These are phyloP conservation scores for Zele albiditarsus DNA, from an alignment of 2,888 invertebrate species.

Conservation along the genomic window DNA sequence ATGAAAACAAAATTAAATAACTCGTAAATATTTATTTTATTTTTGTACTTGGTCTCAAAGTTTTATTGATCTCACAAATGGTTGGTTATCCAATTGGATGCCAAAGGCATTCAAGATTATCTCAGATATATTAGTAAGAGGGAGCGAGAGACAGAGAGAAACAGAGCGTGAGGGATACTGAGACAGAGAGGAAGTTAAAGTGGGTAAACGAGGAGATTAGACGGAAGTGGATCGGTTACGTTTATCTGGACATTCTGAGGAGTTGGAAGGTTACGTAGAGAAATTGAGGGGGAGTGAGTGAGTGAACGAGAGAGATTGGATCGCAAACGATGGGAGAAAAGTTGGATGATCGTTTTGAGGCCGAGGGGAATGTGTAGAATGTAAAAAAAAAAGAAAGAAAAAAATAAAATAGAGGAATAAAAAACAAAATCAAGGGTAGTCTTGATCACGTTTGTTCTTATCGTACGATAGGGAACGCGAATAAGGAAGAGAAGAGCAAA, in stretches of 20 bases:
- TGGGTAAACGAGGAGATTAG: conserved; percentile 49
- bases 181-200: conserved; percentile 42
- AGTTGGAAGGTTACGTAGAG: conserved; percentile 22
- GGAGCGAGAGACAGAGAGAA: neutral
- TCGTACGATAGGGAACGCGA: conserved; percentile 11
- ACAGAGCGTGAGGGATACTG: conserved; percentile 18
- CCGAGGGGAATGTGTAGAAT: conserved; percentile 1
- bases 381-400: neutral
- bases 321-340: conserved; percentile 27
- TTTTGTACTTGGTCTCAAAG: neutral
- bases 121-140: neutral
- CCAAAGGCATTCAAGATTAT: conserved; percentile 8
- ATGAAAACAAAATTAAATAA: neutral
- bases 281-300: neutral
- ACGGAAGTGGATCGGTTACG: conserved; percentile 49
- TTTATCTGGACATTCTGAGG: conserved; percentile 34
- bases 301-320: conserved; percentile 31
- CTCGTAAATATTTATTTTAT: neutral
- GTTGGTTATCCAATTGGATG: neutral
- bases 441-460: conserved; percentile 30
- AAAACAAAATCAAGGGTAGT: conserved; percentile 9
- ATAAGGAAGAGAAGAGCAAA: neutral
- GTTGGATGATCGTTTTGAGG: conserved; percentile 34
- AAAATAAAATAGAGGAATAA: neutral
- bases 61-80: conserved; percentile 8